A percentile compares a stretch with the other conserved stretches of the same genome.
Evolutionary conservation across 2,888 invertebrate species (phyloP).

Genomic region (Amiota minor): DNA sequence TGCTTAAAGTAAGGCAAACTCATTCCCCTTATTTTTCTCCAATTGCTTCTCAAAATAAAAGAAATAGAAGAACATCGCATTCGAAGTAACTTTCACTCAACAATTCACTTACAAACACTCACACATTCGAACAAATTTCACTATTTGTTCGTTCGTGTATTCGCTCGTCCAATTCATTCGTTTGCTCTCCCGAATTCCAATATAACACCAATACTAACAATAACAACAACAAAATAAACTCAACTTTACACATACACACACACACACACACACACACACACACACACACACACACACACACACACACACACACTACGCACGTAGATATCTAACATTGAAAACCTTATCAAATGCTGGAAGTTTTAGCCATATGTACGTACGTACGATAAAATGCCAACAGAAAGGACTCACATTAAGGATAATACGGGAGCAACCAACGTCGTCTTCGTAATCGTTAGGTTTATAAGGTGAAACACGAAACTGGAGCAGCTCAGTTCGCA

Average conservation of each 20-base stretch:
- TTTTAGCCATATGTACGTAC: conserved; percentile 20
- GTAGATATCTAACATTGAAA: conserved; percentile 30
- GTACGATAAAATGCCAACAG: too few species aligned
- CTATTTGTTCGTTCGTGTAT: neutral
- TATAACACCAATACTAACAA: conserved; percentile 15
- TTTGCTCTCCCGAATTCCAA: conserved; percentile 27
- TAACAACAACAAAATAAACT: neutral
- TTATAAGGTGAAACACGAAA: conserved; percentile 62
- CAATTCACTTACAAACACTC: conserved; percentile 37
- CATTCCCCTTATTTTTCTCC: neutral
- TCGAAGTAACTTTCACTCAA: neutral
- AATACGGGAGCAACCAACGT: conserved; percentile 48
- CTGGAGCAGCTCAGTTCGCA: conserved; percentile 68
- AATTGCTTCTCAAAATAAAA: neutral
- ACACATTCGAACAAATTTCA: conserved; percentile 5
- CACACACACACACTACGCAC: neutral
- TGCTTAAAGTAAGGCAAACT: neutral
- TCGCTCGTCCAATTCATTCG: neutral
- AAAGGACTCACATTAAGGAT: conserved; percentile 56
- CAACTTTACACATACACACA: conserved; percentile 23
- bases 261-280: conserved; percentile 23
- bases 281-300: conserved; percentile 7
- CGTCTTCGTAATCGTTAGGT: conserved; percentile 37
- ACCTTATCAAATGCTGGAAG: conserved; percentile 51
- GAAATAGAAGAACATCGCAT: conserved; percentile 40